Evolutionary conservation across 2,888 invertebrate species (phyloP).

Genomic region (Diadegma fenestrale): DNA sequence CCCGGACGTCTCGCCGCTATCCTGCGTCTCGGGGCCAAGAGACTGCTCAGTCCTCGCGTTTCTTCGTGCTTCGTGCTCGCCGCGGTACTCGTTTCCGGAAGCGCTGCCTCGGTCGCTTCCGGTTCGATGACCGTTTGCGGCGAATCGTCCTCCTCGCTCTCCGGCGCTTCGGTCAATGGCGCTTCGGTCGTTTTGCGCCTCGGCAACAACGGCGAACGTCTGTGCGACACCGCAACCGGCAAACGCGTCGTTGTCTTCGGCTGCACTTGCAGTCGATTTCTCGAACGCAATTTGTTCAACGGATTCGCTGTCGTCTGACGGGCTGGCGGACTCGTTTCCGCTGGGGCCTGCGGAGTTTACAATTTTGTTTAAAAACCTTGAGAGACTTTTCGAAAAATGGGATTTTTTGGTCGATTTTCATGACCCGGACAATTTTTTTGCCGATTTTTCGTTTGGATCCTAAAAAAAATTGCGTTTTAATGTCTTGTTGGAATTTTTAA

Average conservation of each 20-base stretch:
- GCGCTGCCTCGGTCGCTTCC: constrained; percentile 73
- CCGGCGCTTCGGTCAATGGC: constrained; percentile 73
- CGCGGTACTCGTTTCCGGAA: constrained; percentile 78
- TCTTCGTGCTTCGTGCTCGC: constrained; percentile 82
- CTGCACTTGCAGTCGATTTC: constrained; percentile 84
- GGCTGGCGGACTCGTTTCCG: constrained; percentile 79
- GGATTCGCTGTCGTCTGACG: constrained; percentile 81
- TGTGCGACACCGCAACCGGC: constrained; percentile 76
- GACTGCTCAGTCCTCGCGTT: constrained; percentile 84
- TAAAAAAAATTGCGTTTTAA: no score
- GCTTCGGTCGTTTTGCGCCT: constrained; percentile 81
- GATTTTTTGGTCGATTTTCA: no score
- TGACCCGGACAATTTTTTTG: no score
- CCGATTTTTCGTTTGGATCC: no score
- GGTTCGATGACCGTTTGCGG: constrained; percentile 72
- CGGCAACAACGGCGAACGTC: constrained; percentile 81
- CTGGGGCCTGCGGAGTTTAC: constrained; percentile 77
- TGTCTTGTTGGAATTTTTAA: no score
- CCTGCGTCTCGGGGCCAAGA: constrained; percentile 90
- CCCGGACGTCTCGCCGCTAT: constrained; percentile 88
- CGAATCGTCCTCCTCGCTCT: constrained; percentile 74
- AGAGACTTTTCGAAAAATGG: no score
- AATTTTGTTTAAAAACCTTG: neutral
- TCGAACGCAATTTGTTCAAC: constrained; percentile 83
- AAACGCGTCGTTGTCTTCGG: constrained; percentile 81